These are phyloP conservation scores for Crematogaster levior DNA, from an alignment of 2,888 invertebrate species.

Conservation along the genomic window DNA sequence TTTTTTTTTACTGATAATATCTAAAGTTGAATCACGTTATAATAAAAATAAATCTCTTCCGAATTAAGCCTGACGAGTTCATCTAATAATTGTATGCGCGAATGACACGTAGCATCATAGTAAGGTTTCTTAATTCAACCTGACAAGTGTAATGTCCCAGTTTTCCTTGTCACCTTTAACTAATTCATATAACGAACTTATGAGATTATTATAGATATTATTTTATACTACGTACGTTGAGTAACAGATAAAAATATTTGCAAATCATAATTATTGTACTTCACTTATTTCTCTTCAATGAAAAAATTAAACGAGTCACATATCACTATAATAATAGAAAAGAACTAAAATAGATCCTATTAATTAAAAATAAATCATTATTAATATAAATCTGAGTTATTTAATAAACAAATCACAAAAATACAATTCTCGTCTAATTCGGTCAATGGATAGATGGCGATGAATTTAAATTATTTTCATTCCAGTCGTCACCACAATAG, in stretches of 20 bases:
- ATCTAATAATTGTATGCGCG: slow-evolving; percentile 77
- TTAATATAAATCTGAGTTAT: neutral
- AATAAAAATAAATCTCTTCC: neutral
- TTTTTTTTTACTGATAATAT: neutral
- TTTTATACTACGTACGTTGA: neutral
- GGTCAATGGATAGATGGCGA: slow-evolving; percentile 43
- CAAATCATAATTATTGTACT: neutral
- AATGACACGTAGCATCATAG: slow-evolving; percentile 65
- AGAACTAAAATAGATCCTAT: neutral
- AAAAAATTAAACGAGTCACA: neutral
- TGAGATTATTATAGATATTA: slow-evolving; percentile 21
- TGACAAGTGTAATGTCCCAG: slow-evolving; percentile 78
- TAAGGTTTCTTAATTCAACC: slow-evolving; percentile 82
- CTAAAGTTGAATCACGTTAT: neutral
- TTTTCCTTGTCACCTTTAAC: slow-evolving; percentile 58
- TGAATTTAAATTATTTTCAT: slow-evolving; percentile 81
- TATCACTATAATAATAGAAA: neutral
- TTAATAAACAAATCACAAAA: neutral
- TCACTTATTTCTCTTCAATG: neutral
- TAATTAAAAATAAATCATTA: neutral
- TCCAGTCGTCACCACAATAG: slow-evolving; percentile 75
- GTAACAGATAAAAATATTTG: neutral
- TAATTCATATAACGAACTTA: neutral
- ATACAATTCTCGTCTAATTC: slow-evolving; percentile 12
- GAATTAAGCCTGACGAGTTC: slow-evolving; percentile 34